phyloP scores from a whole-genome alignment of 2,888 invertebrate species.

The Teinopalpus imperialis region DNA sequence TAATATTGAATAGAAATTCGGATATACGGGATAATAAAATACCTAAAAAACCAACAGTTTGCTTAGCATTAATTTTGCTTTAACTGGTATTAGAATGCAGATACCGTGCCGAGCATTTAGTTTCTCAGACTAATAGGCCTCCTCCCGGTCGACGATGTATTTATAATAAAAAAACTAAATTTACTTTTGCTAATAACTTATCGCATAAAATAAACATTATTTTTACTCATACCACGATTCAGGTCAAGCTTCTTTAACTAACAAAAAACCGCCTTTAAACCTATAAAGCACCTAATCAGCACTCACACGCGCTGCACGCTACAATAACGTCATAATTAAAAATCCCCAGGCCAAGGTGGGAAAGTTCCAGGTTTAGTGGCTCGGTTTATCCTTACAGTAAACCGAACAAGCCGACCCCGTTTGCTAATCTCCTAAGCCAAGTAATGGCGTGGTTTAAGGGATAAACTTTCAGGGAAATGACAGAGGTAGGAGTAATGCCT shows the following conservation, averaged over 20 bases:
- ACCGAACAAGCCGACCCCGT: slow-evolving; percentile 42
- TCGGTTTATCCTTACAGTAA: slow-evolving; percentile 54
- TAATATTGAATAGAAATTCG: too few species aligned
- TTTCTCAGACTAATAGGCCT: too few species aligned
- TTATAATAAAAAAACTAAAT: too few species aligned
- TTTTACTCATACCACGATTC: not conserved
- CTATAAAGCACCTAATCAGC: slow-evolving; percentile 67
- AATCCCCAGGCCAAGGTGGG: slow-evolving; percentile 58
- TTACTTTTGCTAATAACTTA: not conserved
- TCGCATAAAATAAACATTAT: not conserved
- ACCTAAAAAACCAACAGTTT: too few species aligned
- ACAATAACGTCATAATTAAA: slow-evolving; percentile 73
- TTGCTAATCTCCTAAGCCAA: slow-evolving; percentile 74
- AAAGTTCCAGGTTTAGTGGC: slow-evolving; percentile 56
- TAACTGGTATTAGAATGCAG: too few species aligned
- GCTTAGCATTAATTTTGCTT: too few species aligned
- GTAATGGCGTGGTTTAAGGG: slow-evolving; percentile 56
- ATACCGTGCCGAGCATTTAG: too few species aligned
- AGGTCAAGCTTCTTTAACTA: slow-evolving; percentile 53
- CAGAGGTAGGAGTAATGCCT: slow-evolving; percentile 22
- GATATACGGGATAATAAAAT: too few species aligned
- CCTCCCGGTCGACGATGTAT: too few species aligned
- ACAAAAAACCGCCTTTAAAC: slow-evolving; percentile 55
- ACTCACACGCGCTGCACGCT: slow-evolving; percentile 61
- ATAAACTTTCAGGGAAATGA: slow-evolving; percentile 47